Conservation (phyloP, 2,113 vertebrate species). For the Columbina picui region DNA sequence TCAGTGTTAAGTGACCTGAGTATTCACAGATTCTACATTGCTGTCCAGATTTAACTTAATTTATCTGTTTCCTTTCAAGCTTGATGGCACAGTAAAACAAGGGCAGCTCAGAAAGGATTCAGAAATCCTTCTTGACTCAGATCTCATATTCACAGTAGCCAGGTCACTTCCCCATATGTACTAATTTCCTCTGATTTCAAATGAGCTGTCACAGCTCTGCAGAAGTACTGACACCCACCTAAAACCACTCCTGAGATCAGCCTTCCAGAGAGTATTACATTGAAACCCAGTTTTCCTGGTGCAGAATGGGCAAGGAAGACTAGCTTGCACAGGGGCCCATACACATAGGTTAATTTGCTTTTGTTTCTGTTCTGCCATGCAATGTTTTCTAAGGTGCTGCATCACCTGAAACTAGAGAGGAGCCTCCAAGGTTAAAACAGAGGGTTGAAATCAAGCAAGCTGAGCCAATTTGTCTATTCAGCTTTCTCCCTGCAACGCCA, state of each 20-base stretch:
- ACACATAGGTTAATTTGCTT: fast-evolving
- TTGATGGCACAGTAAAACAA: not conserved
- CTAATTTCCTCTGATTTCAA: not conserved
- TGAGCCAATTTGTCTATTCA: fast-evolving
- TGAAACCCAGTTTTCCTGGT: not conserved
- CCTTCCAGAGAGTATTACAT: not conserved
- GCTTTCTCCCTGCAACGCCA: not conserved
- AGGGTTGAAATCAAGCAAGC: not conserved
- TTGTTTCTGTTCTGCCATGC: not conserved
- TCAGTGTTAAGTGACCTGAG: not conserved
- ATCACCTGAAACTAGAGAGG: not conserved
- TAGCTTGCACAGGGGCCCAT: fast-evolving
- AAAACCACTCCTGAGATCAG: not conserved
- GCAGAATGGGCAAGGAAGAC: not conserved
- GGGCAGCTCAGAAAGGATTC: not conserved
- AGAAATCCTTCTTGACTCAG: not conserved
- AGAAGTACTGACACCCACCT: not conserved
- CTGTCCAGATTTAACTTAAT: constrained; percentile 6
- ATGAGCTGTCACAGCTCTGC: not conserved
- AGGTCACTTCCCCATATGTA: not conserved
- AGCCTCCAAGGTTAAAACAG: not conserved
- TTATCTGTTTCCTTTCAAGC: not conserved
- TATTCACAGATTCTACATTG: not conserved
- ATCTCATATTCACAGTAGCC: not conserved
- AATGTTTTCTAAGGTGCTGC: not conserved